phyloP scores from a whole-genome alignment of 2,113 vertebrate species.

The Ginglymostoma cirratum region DNA sequence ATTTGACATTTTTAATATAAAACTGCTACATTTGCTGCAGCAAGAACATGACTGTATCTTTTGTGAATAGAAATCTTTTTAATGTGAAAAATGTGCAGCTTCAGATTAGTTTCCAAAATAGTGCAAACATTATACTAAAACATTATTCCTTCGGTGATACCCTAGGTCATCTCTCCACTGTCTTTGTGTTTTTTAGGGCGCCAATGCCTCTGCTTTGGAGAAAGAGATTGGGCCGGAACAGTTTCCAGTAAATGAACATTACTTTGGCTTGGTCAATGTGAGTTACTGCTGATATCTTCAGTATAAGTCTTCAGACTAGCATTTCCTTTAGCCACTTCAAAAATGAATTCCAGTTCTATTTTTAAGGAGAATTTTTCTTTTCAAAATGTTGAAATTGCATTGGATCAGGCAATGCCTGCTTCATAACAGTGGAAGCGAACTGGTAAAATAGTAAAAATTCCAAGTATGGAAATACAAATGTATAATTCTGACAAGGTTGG shows the following conservation, averaged over 20 bases:
- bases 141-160: neutral
- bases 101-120: neutral
- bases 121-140: neutral
- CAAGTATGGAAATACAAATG: neutral
- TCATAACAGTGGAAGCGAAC: neutral
- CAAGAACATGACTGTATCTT: neutral
- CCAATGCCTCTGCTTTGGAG: conserved; percentile 95
- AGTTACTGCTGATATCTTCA: conserved; percentile 44
- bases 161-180: neutral
- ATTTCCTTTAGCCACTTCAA: neutral
- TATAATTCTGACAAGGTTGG: neutral
- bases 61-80: too few species aligned
- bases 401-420: neutral
- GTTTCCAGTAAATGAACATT: conserved; percentile 89
- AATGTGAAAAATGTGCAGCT: too few species aligned
- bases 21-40: neutral
- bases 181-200: conserved; percentile 61
- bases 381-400: neutral
- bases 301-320: neutral
- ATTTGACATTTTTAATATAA: neutral
- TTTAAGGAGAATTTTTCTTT: neutral
- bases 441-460: neutral
- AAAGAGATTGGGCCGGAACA: conserved; percentile 94
- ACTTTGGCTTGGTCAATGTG: conserved; percentile 87
- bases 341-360: neutral